Evolutionary conservation across 2,797 vertebrate genomes (phyloP), one percentile per base, ranked within the genome.

Genomic region (Chelidonichthys spinosus): DNA sequence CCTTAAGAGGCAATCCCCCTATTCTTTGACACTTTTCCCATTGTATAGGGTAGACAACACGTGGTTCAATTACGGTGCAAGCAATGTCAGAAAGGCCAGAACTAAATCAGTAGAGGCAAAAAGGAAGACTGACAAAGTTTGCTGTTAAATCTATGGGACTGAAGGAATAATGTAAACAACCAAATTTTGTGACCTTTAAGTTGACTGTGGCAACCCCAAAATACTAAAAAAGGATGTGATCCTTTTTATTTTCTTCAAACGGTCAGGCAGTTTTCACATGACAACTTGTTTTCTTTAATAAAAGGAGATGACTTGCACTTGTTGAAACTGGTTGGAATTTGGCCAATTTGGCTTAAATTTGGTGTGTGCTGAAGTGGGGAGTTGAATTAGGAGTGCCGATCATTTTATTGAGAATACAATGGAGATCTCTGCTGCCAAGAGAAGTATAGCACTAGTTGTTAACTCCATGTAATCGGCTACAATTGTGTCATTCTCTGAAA

Each of bases 1-100:
- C 82, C 65, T 75, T 61, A 37, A 79, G 72, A 2, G 72, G 88
- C 85, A 89, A 83, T 72, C 59, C 54, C 72, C 69, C 80, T n/a
- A 58, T 85, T 89, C 79, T 80, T 63, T 83, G 73, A 84, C 82
- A 87, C 84, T 67, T 77, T 85, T 67, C 25, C 81, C 82, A 87
- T 89, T 92, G 89, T 87, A 69, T 77, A 33, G 78, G 63, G 56
- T 32, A 85, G 78, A 85, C 87, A 49, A 85, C 85, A 81, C 65
- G 56, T 83, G 72, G 74, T 79, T 84, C 73, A 81, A 85, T 87
- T 86, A 85, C 77, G 70, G 63, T 4, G 4, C 17, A 35, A 88
- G 80, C 82, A 93, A 92, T 89, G 83, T 79, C 76, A 85, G 69
- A 42, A 25, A 55, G 70, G 67, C 55, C 80, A 71, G 42, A 73